Base-by-base conservation (phyloP, 2,797 vertebrate genomes). In the Hafferia zeledoni region DNA sequence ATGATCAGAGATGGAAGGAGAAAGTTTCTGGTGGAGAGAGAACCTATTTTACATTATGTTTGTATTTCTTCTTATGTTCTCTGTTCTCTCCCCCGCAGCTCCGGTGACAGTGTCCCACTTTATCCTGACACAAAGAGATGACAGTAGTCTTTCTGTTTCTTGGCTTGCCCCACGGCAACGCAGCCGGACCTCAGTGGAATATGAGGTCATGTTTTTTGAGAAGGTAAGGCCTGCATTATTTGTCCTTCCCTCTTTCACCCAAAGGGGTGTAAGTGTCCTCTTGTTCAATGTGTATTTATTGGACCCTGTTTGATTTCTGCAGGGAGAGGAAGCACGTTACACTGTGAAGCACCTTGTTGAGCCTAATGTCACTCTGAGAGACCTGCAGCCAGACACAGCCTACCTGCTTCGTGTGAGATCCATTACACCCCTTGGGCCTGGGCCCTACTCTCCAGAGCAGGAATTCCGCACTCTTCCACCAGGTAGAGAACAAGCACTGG, bases 381-480 rank as follows among this genome's bases (percentile, higher is more conserved):
- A 98, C 74, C 95, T 98, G 65, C 97, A 98, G 85, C 98, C 98
- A 5, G 97, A 98, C 63, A 98, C 98, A 71, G 95, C 96, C 10
- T 98, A 98, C 50, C 89, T 97, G 41, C 85, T 98, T 53, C 96
- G 98, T 6, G 98, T 98, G 25, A 97, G 98, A n/a, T 97, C 93
- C 60, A 33, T 98, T 83, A 98, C 98, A 9, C 96, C 97, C 0
- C 91, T 98, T 0, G 98, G 98, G n/a, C 96, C 97, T 3, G 98
- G 98, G 14, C 98, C 97, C 15, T 98, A 97, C 84, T 98, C 98
- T 11, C 96, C 97, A 0, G 97, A 98, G 79, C 98, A 98, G 43
- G 98, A 98, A 52, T 98, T 98, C 59, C 97, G 97, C 74, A 98
- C 98, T 20, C 97, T 97, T 72, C 97, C 98, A 0, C 97, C 97